Conservation (phyloP, 2,113 vertebrate species). For the Phyllostomus discolor region DNA sequence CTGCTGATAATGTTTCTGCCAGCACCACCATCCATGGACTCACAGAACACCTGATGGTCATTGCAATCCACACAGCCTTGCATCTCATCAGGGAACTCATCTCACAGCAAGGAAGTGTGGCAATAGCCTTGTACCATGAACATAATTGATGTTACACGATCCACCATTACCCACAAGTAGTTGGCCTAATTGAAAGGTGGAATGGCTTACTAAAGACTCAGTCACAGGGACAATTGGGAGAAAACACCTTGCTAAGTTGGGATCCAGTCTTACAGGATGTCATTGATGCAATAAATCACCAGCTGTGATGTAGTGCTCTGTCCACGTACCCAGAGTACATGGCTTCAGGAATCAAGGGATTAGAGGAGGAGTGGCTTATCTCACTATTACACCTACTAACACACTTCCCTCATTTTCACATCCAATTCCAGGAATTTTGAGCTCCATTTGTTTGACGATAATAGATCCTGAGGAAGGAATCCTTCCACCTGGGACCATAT, state of each 20-base stretch:
- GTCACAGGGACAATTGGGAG: background rate
- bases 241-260: background rate
- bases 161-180: background rate
- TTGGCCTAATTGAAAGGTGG: background rate
- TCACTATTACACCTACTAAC: background rate
- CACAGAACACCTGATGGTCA: background rate
- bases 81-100: background rate
- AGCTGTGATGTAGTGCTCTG: background rate
- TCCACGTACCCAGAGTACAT: background rate
- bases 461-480: background rate
- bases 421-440: background rate
- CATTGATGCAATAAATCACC: background rate
- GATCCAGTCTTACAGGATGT: background rate
- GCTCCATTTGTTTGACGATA: background rate
- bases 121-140: background rate
- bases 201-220: background rate
- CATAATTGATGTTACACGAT: background rate
- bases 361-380: background rate
- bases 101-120: background rate
- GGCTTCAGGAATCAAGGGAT: background rate
- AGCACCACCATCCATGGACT: background rate
- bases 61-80: background rate
- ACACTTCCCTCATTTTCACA: background rate
- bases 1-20: background rate
- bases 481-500: background rate